Base-by-base conservation (phyloP, 2,888 invertebrate genomes). In the Timandra comae region DNA sequence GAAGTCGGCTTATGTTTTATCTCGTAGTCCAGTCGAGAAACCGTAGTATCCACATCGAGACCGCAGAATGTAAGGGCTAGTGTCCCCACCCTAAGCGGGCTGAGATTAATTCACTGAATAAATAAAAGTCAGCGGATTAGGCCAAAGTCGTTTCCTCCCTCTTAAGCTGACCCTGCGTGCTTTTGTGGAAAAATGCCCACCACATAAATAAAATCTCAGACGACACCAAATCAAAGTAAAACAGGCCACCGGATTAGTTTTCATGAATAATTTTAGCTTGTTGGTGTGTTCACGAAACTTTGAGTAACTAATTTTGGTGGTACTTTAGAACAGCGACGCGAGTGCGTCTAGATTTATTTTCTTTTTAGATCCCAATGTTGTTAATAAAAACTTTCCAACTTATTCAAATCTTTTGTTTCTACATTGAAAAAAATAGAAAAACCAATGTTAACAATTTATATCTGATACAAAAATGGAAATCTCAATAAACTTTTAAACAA, bases 101-200 rank as follows among this genome's bases (percentile, higher is more conserved):
- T 52, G 73, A 84, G 84, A 85, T 84, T 84, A 85, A 85, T 84
- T 84, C 82, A 81, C 76, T 82, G 85, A 84, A 85, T 85, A 85
- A 85, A 85, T 84, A 85, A 85, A 84, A 84, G 85, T 84, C 85
- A 82, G 85, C 82, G 82, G 85, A 84, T 84, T 84, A 84, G 80
- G 76, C 74, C 79, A 72, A 72, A 78, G 80, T 76, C 80, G 78
- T 80, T 82, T 75, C 80, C 80, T 79, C 80, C 81, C 84, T 79
- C 82, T 77, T 72, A 75, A 75, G 76, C 75, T 81, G 84, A 82
- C 81, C 84, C 80, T 78, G 81, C 77, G 76, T 81, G 81, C 78
- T 76, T 75, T 80, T 77, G 76, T 76, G 71, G 74, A 80, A 78
- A 81, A 81, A 80, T 81, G 72, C 71, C 70, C 67, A 62, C 63